phyloP scores from a whole-genome alignment of 2,797 vertebrate species.

The Hybognathus amarus region DNA sequence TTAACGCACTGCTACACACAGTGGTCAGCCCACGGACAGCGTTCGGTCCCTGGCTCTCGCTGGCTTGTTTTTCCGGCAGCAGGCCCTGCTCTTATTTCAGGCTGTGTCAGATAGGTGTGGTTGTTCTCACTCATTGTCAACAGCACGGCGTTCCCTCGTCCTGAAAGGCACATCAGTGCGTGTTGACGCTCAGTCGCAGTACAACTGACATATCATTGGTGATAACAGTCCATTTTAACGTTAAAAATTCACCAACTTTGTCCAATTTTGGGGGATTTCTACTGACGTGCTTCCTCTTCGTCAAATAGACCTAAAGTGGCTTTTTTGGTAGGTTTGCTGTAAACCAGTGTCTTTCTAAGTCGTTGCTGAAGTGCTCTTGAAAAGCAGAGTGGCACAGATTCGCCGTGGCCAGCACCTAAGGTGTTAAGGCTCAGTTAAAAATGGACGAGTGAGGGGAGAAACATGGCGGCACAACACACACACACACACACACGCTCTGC shows the following conservation, averaged over 20 bases:
- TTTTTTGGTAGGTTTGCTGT: too few relatives aligned
- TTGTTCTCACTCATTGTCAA: slow-evolving; percentile 61
- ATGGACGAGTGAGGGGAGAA: slow-evolving; percentile 59
- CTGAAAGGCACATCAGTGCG: neutral
- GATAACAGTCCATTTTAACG: neutral
- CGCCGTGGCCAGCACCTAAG: slow-evolving; percentile 71
- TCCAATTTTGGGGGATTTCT: neutral
- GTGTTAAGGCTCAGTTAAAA: slow-evolving; percentile 74
- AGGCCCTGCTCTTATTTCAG: slow-evolving; percentile 79
- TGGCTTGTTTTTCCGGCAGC: slow-evolving; percentile 75
- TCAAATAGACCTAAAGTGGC: neutral
- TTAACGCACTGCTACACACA: slow-evolving; percentile 37
- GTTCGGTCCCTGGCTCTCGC: slow-evolving; percentile 67
- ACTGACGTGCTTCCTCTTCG: neutral
- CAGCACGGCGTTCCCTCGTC: slow-evolving; percentile 56
- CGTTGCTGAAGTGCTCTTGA: slow-evolving; percentile 8
- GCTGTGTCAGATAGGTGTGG: slow-evolving; percentile 74
- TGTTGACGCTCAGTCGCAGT: neutral
- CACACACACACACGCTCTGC: slow-evolving; percentile 58
- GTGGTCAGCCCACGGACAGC: slow-evolving; percentile 59
- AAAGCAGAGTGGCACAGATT: slow-evolving; percentile 62
- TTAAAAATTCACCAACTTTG: neutral
- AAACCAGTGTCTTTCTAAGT: neutral
- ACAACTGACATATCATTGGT: neutral
- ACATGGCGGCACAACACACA: slow-evolving; percentile 79